phyloP scores from a whole-genome alignment of 2,797 vertebrate genomes.

The Hippoglossus hippoglossus region DNA sequence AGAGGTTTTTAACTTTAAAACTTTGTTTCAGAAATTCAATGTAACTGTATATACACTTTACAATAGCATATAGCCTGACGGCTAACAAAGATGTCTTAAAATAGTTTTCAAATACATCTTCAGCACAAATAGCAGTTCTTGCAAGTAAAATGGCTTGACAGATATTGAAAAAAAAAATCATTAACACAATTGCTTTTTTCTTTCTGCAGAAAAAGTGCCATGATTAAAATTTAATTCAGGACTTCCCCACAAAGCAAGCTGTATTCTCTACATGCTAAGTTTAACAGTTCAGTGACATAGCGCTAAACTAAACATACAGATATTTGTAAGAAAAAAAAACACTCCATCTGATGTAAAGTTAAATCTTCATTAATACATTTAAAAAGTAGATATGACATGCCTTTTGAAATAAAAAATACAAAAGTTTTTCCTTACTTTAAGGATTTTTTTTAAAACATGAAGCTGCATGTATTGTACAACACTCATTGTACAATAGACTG shows the following conservation, averaged over 20 bases:
- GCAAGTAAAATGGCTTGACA: constrained; percentile 90
- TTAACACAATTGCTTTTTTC: constrained; percentile 86
- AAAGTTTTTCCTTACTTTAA: constrained; percentile 98
- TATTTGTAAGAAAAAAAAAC: constrained; percentile 90
- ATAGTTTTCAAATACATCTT: constrained; percentile 89
- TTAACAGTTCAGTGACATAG: constrained; percentile 95
- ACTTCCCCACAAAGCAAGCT: constrained; percentile 94
- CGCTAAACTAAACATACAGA: constrained; percentile 93
- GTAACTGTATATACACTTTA: constrained; percentile 86
- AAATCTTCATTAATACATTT: constrained; percentile 99
- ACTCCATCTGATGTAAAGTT: constrained; percentile 96
- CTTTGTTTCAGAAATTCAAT: constrained; percentile 84
- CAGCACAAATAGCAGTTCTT: constrained; percentile 90
- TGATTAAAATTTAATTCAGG: constrained; percentile 92
- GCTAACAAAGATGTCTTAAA: constrained; percentile 93
- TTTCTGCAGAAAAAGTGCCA: constrained; percentile 92
- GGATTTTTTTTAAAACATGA: constrained; percentile 92
- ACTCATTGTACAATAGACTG: constrained; percentile 96
- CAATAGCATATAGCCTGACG: constrained; percentile 87
- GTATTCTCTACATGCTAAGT: constrained; percentile 93
- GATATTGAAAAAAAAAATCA: constrained; percentile 62
- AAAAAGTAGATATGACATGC: constrained; percentile 98
- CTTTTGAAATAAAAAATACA: constrained; percentile 98
- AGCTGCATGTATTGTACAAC: constrained; percentile 98
- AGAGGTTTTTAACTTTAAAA: constrained; percentile 79